Evolutionary conservation across 2,113 vertebrate species (phyloP), one percentile per base, ranked within the genome.

Genomic region (Formicarius rufipectus): DNA sequence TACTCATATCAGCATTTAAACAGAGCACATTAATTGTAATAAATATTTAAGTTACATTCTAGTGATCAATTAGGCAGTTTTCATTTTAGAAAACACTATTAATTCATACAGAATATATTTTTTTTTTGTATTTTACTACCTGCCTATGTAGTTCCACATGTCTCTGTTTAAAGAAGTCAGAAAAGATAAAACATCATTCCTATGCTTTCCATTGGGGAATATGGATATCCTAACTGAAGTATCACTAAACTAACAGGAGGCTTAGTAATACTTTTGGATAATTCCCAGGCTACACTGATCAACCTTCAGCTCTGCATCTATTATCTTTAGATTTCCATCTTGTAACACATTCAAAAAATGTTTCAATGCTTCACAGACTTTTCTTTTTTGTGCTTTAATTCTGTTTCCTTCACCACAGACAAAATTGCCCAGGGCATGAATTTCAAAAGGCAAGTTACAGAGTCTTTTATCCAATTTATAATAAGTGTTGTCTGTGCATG

Each of bases 401-500:
- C 33, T 52, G 28, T 68, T 71, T 92, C 37, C 50, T 83, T 58
- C 16, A 6, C 95, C 60, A 90, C 68, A 84, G 64, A 90, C 45
- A 95, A 79, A 76, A 84, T 76, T 87, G 92, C 92, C 93, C 35
- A 44, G 28, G 92, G 86, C 79, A 68, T 49, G 60, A 83, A 85
- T 96, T 96, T 94, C 79, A 94, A 89, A 94, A 69, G 60, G 16
- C 22, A 76, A 87, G 87, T 64, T 77, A 50, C 76, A 74, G 69
- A 90, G 84, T 78, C 67, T 94, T 91, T 81, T 88, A 82, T 94
- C 82, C 67, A 77, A 53, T 87, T 79, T 93, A 72, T 68, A 89
- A 52, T 35, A 47, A 62, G 55, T 93, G 95, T 77, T 89, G 89
- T 78, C 82, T 75, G 28, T 81, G 31, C 25, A 25, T 42, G 30